Evolutionary conservation across 2,113 vertebrate species (phyloP).

Genomic region (Pachypanchax playfairii): DNA sequence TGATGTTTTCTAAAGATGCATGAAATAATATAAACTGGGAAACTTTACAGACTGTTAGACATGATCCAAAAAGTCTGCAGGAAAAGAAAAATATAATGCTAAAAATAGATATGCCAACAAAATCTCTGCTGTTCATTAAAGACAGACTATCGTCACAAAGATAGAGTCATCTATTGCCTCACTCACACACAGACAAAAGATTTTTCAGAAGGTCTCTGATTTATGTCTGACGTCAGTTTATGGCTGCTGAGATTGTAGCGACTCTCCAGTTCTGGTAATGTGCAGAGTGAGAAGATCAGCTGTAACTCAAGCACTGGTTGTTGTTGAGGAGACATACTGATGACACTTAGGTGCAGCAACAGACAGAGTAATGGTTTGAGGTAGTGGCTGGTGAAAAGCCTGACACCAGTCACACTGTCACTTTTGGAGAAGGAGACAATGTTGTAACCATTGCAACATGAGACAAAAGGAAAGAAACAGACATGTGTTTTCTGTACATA

Average conservation of each 20-base stretch:
- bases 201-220: background rate
- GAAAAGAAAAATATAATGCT: conserved; percentile 14
- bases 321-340: conserved; percentile 59
- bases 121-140: conserved; percentile 15
- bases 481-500: background rate
- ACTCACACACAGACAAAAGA: background rate
- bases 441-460: conserved; percentile 52
- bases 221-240: background rate
- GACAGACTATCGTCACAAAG: conserved; percentile 2
- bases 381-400: conserved; percentile 45
- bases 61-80: background rate
- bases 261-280: conserved; percentile 26
- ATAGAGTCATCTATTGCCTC: conserved; percentile 5
- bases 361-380: conserved; percentile 55
- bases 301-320: conserved; percentile 51
- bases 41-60: conserved; percentile 5
- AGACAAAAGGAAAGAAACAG: conserved; percentile 12
- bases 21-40: background rate
- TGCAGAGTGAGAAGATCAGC: conserved; percentile 52
- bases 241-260: conserved; percentile 30
- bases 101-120: conserved; percentile 14
- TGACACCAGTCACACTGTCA: conserved; percentile 44
- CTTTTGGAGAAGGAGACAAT: conserved; percentile 40
- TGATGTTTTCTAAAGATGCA: background rate
- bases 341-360: conserved; percentile 45